Percentiles rank a stretch among this genome's conserved stretches.
phyloP scores from a whole-genome alignment of 1,140 invertebrate species.

The Drosophila orosa region DNA sequence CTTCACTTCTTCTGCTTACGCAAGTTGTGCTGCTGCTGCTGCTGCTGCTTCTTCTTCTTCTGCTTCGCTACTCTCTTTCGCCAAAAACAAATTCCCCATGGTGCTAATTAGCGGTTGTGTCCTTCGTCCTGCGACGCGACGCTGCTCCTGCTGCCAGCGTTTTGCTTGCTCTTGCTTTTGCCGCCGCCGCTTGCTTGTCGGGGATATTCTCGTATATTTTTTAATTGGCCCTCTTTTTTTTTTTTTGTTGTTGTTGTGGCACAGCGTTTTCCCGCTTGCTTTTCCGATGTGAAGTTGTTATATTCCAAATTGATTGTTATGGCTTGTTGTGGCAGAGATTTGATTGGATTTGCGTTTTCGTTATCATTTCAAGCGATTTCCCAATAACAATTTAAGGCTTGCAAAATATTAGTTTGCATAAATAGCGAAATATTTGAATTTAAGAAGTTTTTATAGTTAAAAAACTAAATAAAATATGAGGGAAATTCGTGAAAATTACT shows the following conservation, averaged over 20 bases:
- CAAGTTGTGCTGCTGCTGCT: constrained; percentile 53
- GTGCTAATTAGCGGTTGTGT: constrained; percentile 80
- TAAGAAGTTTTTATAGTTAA: background rate
- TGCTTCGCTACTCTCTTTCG: constrained; percentile 42
- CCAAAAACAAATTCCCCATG: constrained; percentile 77
- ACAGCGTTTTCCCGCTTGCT: constrained; percentile 20
- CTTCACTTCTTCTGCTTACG: constrained; percentile 61
- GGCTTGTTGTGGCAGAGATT: constrained; percentile 15
- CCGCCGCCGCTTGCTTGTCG: constrained; percentile 7
- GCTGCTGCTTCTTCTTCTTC: constrained; percentile 48
- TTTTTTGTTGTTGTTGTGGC: constrained; percentile 25
- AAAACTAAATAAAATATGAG: background rate
- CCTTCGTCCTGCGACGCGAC: constrained; percentile 55
- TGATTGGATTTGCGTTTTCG: constrained; percentile 36
- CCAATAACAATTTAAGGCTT: background rate
- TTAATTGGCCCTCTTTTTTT: constrained; percentile 62
- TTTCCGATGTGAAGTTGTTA: constrained; percentile 1
- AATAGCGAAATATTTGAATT: background rate
- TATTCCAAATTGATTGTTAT: constrained; percentile 31
- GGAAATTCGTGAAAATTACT: no score
- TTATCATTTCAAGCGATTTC: constrained; percentile 2
- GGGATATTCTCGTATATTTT: constrained; percentile 68
- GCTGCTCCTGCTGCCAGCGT: constrained; percentile 17
- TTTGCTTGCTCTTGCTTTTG: constrained; percentile 35
- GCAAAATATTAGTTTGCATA: no score